Evolutionary conservation across 2,888 invertebrate species (phyloP), one percentile per base, ranked within the genome.

Genomic region (Tethea ocularis): DNA sequence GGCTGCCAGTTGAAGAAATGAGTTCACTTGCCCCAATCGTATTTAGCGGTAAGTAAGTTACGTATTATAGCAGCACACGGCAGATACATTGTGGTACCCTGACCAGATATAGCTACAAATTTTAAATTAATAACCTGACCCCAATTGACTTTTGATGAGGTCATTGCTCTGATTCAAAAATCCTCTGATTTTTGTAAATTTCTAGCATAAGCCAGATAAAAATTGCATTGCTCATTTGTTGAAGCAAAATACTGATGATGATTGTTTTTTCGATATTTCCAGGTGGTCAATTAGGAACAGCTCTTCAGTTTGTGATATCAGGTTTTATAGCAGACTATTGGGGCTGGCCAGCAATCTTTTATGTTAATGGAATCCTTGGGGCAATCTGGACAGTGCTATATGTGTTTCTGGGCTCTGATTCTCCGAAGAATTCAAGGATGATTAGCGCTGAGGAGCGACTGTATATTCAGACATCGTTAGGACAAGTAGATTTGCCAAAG

Each of bases 331-430:
- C 88, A 0, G 78, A 83, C 29, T 77, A 52, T 11, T 88, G 91
- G 74, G 96, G 96, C 23, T 96, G 96, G 96, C 95, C 95, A 0
- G 94, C 94, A 52, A 94, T 95, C 23, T 96, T 96, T 78, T 96
- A 96, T 72, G 77, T 91, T 0, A 94, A 95, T 36, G 96, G 95
- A 0, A 77, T 79, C 0, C 69, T 93, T 0, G 93, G 94, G 0
- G 83, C 94, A 0, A 1, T 93, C 0, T 95, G 95, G 95, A 82
- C 93, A 0, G 77, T 92, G 0, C 51, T 86, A 1, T 96, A 95
- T 82, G 80, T 93, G 8, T 82, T 95, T 58, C 86, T 95, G 20
- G 97, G 96, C 0, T 93, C 95, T 10, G 95, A 95, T 63, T 94
- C 94, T 0, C 97, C 97, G 0, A 87, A 94, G 0, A 90, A 93